Evolutionary conservation across 2,113 vertebrate genomes (phyloP).

Genomic region (Podarcis cretensis): DNA sequence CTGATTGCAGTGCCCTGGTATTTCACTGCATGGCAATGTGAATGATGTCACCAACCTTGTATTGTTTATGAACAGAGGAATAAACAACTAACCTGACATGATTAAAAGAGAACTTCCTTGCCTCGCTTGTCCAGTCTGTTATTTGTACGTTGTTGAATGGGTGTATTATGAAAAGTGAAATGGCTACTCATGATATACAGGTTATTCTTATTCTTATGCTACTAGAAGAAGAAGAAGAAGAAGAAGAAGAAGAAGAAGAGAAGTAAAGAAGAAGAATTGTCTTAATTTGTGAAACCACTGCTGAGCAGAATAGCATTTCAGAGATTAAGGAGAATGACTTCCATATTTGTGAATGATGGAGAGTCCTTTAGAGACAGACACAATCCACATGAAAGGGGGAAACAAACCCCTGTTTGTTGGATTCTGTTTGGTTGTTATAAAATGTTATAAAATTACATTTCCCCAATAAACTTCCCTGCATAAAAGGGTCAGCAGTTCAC

Average conservation of each 20-base stretch:
- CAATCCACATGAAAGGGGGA: too few relatives aligned
- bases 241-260: neutral
- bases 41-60: constrained; percentile 28
- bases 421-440: too few relatives aligned
- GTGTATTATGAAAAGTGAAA: constrained; percentile 18
- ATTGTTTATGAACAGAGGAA: constrained; percentile 39
- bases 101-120: constrained; percentile 12
- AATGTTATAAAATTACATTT: too few relatives aligned
- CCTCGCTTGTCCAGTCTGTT: constrained; percentile 11
- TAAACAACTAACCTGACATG: neutral
- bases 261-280: too few relatives aligned
- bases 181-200: neutral
- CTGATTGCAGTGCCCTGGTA: constrained; percentile 23
- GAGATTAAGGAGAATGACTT: too few relatives aligned
- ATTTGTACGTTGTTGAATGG: neutral
- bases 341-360: too few relatives aligned
- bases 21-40: constrained; percentile 39
- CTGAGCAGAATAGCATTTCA: neutral
- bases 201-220: neutral
- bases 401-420: too few relatives aligned
- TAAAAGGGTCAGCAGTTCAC: too few relatives aligned
- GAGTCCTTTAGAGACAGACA: too few relatives aligned
- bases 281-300: neutral
- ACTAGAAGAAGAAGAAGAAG: neutral
- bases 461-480: too few relatives aligned